Percentiles rank a stretch among this genome's conserved stretches.
phyloP scores from a whole-genome alignment of 1,140 invertebrate species.

The Apis cerana region DNA sequence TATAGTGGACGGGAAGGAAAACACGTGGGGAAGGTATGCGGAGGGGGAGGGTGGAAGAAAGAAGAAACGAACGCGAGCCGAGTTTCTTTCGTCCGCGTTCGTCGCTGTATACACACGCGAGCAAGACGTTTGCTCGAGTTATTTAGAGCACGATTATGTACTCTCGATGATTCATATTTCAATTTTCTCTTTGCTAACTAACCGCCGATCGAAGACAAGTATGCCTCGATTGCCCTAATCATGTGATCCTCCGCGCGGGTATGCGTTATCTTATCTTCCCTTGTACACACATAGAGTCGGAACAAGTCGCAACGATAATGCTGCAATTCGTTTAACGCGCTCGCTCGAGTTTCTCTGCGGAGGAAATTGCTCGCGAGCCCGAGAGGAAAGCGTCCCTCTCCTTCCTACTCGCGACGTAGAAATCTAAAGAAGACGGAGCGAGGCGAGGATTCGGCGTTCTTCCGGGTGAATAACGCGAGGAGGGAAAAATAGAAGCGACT shows the following conservation, averaged over 20 bases:
- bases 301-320: constrained; percentile 36
- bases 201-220: constrained; percentile 49
- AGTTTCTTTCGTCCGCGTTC: constrained; percentile 32
- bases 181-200: constrained; percentile 53
- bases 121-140: constrained; percentile 19
- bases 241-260: constrained; percentile 36
- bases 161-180: constrained; percentile 61
- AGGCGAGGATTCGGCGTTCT: not conserved
- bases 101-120: not conserved
- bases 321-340: constrained; percentile 2
- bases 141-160: constrained; percentile 55
- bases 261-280: constrained; percentile 59
- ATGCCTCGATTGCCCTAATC: constrained; percentile 53
- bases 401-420: too few relatives aligned
- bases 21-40: not conserved
- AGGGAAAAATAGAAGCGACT: not conserved
- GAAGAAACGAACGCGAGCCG: constrained; percentile 1
- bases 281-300: constrained; percentile 12
- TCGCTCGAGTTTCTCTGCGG: not conserved
- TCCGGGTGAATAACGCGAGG: not conserved
- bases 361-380: not conserved
- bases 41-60: constrained; percentile 2
- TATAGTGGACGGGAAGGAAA: constrained; percentile 20
- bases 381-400: not conserved
- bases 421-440: not conserved